These are phyloP conservation scores for Gila robusta DNA, from an alignment of 2,797 vertebrate genomes.

Conservation along the genomic window DNA sequence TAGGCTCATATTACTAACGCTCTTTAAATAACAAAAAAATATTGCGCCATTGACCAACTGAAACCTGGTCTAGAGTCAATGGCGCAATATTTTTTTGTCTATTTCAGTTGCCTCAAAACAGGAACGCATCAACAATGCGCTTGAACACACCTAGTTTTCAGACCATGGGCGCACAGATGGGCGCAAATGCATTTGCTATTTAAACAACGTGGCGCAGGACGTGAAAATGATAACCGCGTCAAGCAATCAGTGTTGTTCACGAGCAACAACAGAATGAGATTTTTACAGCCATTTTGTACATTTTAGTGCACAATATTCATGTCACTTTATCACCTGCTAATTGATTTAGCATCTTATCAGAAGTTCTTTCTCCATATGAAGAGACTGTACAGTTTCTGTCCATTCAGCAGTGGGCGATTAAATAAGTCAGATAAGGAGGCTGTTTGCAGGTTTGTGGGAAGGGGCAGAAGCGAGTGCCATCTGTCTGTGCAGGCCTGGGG, in stretches of 20 bases:
- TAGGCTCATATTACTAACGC: too few relatives aligned
- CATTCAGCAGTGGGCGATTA: constrained; percentile 67
- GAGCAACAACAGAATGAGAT: constrained; percentile 4
- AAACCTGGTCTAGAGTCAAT: too few relatives aligned
- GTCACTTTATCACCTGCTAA: constrained; percentile 36
- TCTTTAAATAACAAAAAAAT: too few relatives aligned
- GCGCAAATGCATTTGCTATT: too few relatives aligned
- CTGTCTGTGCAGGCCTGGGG: constrained; percentile 64
- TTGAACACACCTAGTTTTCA: too few relatives aligned
- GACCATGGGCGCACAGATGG: too few relatives aligned
- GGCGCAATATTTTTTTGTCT: too few relatives aligned
- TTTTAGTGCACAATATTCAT: neutral
- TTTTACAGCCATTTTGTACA: neutral
- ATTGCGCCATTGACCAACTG: too few relatives aligned
- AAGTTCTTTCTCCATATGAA: constrained; percentile 35
- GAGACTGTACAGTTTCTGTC: constrained; percentile 67
- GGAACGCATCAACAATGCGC: too few relatives aligned
- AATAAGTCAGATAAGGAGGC: constrained; percentile 70
- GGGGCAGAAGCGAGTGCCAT: constrained; percentile 61
- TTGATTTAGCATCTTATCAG: constrained; percentile 12
- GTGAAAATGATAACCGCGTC: too few relatives aligned
- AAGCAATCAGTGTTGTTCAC: neutral
- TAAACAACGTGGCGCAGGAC: too few relatives aligned
- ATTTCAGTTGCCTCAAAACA: too few relatives aligned
- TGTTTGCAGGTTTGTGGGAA: constrained; percentile 61